Evolutionary conservation across 2,113 vertebrate species (phyloP).

Genomic region (Sclerurus mexicanus): DNA sequence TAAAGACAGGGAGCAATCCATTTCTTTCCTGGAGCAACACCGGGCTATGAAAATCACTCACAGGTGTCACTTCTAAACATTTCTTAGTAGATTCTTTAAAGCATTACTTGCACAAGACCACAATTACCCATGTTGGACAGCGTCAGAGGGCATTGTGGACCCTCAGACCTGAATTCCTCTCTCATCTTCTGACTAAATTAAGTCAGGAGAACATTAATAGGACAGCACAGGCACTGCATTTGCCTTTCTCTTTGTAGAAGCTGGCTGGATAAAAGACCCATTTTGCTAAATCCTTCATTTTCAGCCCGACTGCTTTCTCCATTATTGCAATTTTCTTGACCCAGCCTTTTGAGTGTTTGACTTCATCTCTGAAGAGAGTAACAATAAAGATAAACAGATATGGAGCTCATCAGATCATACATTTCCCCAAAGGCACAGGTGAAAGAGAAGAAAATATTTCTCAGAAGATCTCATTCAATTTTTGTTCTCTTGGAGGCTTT

Average conservation of each 20-base stretch:
- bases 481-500: background rate
- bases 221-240: background rate
- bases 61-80: background rate
- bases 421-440: background rate
- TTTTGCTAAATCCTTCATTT: background rate
- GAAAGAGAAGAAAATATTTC: background rate
- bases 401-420: background rate
- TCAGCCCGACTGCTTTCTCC: conserved; percentile 1
- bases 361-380: background rate
- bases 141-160: background rate
- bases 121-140: background rate
- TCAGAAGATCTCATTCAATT: background rate
- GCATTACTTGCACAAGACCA: background rate
- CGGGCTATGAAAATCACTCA: background rate
- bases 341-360: background rate
- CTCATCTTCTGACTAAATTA: background rate
- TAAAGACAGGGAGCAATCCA: background rate
- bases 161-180: background rate
- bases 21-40: background rate
- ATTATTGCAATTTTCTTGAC: conserved; percentile 4
- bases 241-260: background rate
- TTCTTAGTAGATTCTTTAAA: background rate
- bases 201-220: background rate
- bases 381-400: background rate
- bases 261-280: background rate